Evolutionary conservation across 2,113 vertebrate species (phyloP), one percentile per base, ranked within the genome.

Genomic region (Thymallus thymallus): DNA sequence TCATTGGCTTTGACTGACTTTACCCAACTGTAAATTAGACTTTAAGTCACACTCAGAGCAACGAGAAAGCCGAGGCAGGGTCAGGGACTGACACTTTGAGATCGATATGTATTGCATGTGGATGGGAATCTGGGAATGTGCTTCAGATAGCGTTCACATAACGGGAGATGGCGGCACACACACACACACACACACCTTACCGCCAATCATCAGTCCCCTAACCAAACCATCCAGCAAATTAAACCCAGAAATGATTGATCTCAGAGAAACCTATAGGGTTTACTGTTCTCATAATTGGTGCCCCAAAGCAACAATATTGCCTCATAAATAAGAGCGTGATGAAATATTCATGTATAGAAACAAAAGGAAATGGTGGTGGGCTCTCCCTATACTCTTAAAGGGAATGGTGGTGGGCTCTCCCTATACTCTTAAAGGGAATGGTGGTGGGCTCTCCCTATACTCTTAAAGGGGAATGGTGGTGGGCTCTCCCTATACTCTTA

Each of bases 321-420:
- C 83, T 87, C 78, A 63, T 20, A 78, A 79, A 76, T 76, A 72
- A 32, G 68, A 83, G 68, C 68, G 29, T 68, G 51, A 85, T 92
- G 71, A 90, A 90, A 90, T 88, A 87, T 89, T 74, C 56, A 90
- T 80, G 65, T 74, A 77, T 66, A 70, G 63, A 67, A 41, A 41
- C 2, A 41, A 41, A 6, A 60, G 56, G 56, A 24, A 18, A 16
- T 12, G 0, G 16, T 12, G 1, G 68, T 48, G 22, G 22, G 32
- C 22, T 10, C 65, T 45, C 64, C 29, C 41, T 32, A 32, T 41
- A 41, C 7, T 10, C 35, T 41, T 41, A 41, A 41, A 41, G 35
- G 35, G 7, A n/a, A n/a, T n/a, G n/a, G n/a, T n/a, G n/a, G n/a
- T n/a, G n/a, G n/a, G n/a, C n/a, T n/a, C n/a, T n/a, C n/a, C n/a